Evolutionary conservation across 1,140 invertebrate genomes (phyloP).

Genomic region (Rhyacophila brunnea): DNA sequence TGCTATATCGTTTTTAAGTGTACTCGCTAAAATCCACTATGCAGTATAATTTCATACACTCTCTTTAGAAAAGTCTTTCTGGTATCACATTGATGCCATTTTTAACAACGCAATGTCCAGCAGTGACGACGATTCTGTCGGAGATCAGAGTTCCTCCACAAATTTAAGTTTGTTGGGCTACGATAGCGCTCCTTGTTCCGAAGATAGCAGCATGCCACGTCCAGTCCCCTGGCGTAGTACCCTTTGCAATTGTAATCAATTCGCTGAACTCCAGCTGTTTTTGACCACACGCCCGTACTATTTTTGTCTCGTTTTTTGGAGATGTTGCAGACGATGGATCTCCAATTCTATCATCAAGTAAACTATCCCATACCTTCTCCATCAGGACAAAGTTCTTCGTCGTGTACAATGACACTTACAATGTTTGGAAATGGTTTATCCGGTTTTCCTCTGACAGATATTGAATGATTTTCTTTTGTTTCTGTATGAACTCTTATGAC

Average conservation of each 20-base stretch:
- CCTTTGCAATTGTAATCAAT: not conserved
- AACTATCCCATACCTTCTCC: no score
- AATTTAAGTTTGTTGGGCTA: conserved; percentile 11
- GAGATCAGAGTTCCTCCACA: conserved; percentile 27
- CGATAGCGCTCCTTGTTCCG: not conserved
- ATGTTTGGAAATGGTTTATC: no score
- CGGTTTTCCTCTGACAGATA: no score
- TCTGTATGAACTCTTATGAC: no score
- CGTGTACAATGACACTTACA: no score
- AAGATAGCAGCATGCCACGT: conserved; percentile 31
- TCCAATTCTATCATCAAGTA: no score
- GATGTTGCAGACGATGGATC: no score
- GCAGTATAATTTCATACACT: conserved; percentile 25
- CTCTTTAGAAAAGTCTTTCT: conserved; percentile 23
- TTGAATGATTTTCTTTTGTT: no score
- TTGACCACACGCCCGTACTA: not conserved
- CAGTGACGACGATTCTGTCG: conserved; percentile 16
- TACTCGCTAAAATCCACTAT: conserved; percentile 14
- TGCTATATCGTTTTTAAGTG: conserved; percentile 26
- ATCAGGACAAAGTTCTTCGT: no score
- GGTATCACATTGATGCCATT: conserved; percentile 12
- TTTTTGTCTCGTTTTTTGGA: no score
- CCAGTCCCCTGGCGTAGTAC: conserved; percentile 25
- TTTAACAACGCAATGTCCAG: conserved; percentile 27
- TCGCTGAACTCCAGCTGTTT: not conserved